Evolutionary conservation across 2,113 vertebrate species (phyloP), one percentile per base, ranked within the genome.

Genomic region (Trochalopteron elliotii): DNA sequence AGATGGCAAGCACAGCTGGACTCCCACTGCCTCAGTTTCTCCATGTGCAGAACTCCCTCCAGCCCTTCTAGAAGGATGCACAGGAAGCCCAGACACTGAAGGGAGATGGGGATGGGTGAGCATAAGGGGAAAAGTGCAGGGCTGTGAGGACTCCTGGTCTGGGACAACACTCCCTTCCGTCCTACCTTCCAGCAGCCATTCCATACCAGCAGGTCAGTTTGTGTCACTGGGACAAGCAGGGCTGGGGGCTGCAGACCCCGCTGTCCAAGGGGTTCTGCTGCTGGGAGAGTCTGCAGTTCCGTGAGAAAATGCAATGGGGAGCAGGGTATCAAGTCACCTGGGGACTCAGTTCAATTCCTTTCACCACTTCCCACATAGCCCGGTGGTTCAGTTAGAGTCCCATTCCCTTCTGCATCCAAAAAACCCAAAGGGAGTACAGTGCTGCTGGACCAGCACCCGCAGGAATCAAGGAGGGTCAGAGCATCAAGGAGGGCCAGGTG

Each of bases 351-450:
- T 42, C 30, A 9, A 4, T 31, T 30, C 56, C 39, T 85, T 25
- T 35, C 22, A 3, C 5, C 12, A 15, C 2, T 39, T 50, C n/a
- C 35, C 17, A 19, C 6, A 1, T 80, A 71, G 21, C 44, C 64
- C 37, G 5, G 3, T 2, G 1, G 33, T 16, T 71, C 25, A 16
- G 3, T 3, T 1, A 12, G 8, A 76, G 11, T 42, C 21, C 64
- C 39, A 2, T 39, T 74, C 24, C 56, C n/a, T 64, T 17, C 53
- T 33, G 12, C 52, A 55, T 5, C 61, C 2, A 1, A 59, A 53
- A 52, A 1, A 44, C 0, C 52, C n/a, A 28, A 10, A 8, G 9
- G 12, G 12, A 21, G 2, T 1, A 4, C 11, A 7, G 64, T 18
- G n/a, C 52, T 3, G 5, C 39, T 60, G 50, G 31, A 27, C 5